Conservation (phyloP, 2,113 vertebrate species). For the Erythrolamprus reginae region DNA sequence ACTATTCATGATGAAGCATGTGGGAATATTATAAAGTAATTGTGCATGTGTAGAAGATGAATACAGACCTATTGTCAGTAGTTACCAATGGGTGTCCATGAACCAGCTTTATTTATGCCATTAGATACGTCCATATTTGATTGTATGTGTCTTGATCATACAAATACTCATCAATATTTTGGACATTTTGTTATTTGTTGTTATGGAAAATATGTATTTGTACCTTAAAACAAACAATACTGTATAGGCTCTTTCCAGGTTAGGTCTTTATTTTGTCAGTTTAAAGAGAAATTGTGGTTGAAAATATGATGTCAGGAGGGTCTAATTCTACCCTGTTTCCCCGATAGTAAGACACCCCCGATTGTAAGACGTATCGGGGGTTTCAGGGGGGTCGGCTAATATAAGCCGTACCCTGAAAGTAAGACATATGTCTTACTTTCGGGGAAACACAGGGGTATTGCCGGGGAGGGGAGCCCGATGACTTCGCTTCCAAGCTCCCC, state of each 20-base stretch:
- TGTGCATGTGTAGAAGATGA: not conserved
- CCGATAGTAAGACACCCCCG: no score
- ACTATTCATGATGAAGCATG: not conserved
- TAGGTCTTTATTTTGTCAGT: not conserved
- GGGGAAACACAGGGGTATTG: no score
- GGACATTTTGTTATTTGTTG: not conserved
- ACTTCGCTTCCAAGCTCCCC: no score
- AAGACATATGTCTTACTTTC: no score
- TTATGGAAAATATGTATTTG: not conserved
- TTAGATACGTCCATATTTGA: not conserved
- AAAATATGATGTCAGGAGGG: not conserved
- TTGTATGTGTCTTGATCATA: not conserved
- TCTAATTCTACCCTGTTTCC: no score
- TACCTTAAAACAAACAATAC: not conserved
- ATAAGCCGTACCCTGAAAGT: no score
- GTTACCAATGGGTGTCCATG: not conserved
- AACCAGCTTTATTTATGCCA: not conserved
- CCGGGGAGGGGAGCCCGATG: no score
- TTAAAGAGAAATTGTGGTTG: not conserved
- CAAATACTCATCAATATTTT: not conserved
- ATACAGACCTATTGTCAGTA: not conserved
- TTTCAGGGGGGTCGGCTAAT: no score
- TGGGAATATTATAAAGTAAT: not conserved
- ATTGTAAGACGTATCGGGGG: no score
- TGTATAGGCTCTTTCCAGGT: not conserved